phyloP scores from a whole-genome alignment of 2,888 invertebrate genomes.

The Tipula helvola region DNA sequence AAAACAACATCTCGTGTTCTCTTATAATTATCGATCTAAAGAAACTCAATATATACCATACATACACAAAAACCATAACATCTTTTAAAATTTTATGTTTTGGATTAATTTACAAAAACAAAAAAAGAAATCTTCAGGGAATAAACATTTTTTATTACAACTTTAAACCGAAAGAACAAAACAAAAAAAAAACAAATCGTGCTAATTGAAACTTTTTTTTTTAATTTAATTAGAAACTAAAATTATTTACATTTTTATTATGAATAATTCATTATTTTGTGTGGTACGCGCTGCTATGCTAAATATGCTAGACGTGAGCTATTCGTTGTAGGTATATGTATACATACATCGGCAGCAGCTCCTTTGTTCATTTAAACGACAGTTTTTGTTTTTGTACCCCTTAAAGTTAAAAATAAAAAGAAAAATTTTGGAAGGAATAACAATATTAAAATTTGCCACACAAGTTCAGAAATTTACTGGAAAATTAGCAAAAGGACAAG shows the following conservation, averaged over 20 bases:
- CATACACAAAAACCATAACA: background rate
- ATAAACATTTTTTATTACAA: background rate
- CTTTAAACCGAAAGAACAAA: background rate
- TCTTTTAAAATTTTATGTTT: background rate
- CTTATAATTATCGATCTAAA: background rate
- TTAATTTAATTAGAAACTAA: background rate
- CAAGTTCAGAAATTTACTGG: no score
- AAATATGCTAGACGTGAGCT: background rate
- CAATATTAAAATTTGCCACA: no score
- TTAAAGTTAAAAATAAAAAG: background rate
- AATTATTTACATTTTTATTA: background rate
- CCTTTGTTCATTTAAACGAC: background rate
- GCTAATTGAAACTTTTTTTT: background rate
- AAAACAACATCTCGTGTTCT: background rate
- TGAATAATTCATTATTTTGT: background rate
- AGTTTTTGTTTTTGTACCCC: background rate
- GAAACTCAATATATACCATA: background rate
- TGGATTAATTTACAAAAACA: background rate
- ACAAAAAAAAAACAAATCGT: background rate
- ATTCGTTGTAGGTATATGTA: background rate
- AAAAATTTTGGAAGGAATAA: no score
- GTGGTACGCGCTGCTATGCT: background rate
- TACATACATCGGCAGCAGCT: background rate
- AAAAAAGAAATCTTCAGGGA: background rate
- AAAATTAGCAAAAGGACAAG: no score